These are phyloP conservation scores for Nowickia ferox DNA, from an alignment of 2,888 invertebrate genomes.

Conservation along the genomic window DNA sequence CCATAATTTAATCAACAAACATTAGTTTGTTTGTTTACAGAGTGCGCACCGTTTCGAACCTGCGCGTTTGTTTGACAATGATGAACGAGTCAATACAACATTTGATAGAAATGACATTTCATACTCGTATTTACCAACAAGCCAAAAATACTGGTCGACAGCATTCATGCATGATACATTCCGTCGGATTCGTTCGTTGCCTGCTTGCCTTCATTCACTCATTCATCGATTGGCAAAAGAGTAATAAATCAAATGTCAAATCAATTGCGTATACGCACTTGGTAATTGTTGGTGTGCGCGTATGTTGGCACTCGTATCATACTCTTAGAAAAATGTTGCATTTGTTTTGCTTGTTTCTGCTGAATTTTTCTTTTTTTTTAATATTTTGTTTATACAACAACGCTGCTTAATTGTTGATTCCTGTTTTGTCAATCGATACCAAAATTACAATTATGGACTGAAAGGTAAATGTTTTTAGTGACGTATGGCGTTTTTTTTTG, in stretches of 20 bases:
- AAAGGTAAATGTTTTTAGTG: conserved; percentile 33
- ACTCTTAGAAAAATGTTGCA: conserved; percentile 33
- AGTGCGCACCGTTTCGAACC: conserved; percentile 12
- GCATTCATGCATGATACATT: conserved; percentile 24
- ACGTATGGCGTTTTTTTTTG: not conserved
- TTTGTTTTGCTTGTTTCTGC: conserved; percentile 17
- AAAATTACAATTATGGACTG: conserved; percentile 30
- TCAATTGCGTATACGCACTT: conserved; percentile 48
- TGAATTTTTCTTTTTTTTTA: not conserved
- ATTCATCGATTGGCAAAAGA: conserved; percentile 62
- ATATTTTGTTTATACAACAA: conserved; percentile 8
- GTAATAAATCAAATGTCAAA: conserved; percentile 71
- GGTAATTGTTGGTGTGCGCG: conserved; percentile 1
- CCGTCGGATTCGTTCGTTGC: conserved; percentile 3
- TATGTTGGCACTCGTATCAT: not conserved
- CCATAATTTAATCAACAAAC: conserved; percentile 52
- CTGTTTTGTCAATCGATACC: conserved; percentile 51
- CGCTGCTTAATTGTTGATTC: conserved; percentile 33
- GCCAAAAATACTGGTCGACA: conserved; percentile 14
- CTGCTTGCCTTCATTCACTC: conserved; percentile 43
- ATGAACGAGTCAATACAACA: conserved; percentile 43
- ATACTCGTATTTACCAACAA: conserved; percentile 6
- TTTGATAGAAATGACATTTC: conserved; percentile 34
- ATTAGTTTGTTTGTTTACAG: conserved; percentile 8
- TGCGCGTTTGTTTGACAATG: conserved; percentile 15